Evolutionary conservation across 2,888 invertebrate genomes (phyloP), one percentile per base, ranked within the genome.

Genomic region (Metellina segmentata): DNA sequence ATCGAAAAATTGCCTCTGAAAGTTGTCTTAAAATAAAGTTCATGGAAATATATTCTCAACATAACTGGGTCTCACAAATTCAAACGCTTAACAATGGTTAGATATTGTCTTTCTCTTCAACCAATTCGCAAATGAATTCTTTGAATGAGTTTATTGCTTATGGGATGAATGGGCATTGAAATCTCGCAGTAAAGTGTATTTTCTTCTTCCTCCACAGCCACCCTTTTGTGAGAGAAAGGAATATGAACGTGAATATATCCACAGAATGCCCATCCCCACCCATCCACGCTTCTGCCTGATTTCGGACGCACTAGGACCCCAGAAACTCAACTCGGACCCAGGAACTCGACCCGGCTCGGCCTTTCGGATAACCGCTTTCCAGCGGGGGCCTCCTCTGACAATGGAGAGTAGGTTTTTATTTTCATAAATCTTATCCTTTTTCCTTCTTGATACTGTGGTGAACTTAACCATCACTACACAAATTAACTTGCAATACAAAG

Each of bases 221-320:
- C 34, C 75, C 53, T 85, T 85, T 85, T 75, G 20, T 11, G 20
- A n/a, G 13, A 51, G 69, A 86, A 86, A 86, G 77, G 78, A 85
- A 85, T 71, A 90, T 90, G 90, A 53, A 79, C 78, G 78, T 71
- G 90, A 90, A 72, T 90, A 90, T 90, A 61, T 85, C 51, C 52
- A 34, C 90, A 61, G 85, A 90, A 85, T 81, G 85, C 61, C 85
- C 90, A 79, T 79, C 90, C 13, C 89, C 82, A 75, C 88, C 88
- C 81, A 34, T 34, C 34, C 75, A 81, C 53, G 88, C 69, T 74
- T 71, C 75, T 75, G 88, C 75, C 61, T 88, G 88, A 88, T 78
- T 52, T 9, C 19, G 53, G 70, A 77, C 34, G 34, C 69, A 51
- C 51, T 19, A 49, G n/a, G 69, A 69, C 61, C 6, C 75, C 34